Base-by-base conservation (phyloP, 2,797 vertebrate species). In the Nyctibius grandis region DNA sequence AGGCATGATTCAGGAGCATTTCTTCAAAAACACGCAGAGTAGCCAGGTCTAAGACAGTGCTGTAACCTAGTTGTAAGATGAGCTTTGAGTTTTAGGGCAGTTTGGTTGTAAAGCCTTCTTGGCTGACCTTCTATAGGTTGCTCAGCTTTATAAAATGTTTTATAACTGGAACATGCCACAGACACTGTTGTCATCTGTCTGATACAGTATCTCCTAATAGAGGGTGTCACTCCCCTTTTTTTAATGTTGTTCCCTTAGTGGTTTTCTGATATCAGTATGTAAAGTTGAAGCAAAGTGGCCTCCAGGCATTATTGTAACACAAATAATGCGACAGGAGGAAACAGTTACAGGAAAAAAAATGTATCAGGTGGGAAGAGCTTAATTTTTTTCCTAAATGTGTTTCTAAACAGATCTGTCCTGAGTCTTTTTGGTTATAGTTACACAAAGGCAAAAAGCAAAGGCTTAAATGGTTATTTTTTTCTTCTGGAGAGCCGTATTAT, bases 81-180 rank as follows among this genome's bases (percentile, higher is more conserved):
- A 48, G 19, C 33, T 72, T 60, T 29, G 56, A 33, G 38, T 69
- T 56, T 80, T 69, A 34, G 50, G 34, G 28, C 9, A 13, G 16
- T 77, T 63, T 64, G 33, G 4, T 73, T 77, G 23, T 38, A 33
- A 53, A 53, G 12, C 6, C 4, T 51, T 81, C 19, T 82, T 83
- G 50, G 7, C 18, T 4, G 2, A 34, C 21, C 15, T 90, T 56
- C 23, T 0, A 0, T 64, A 7, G 28, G 33, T 89, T 0, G 0
- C 12, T 65, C 54, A 56, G 51, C 54, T 79, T 93, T 77, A 29
- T 68, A 4, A 70, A 73, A 48, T 15, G 5, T n/a, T 83, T 70
- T 81, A 0, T 57, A 63, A 48, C 13, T 45, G 40, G 33, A 77
- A 65, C 4, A 5, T 16, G 34, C 14, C 20, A 50, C 22, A 80